Percentiles rank a stretch among this genome's conserved stretches.
Evolutionary conservation across 2,888 invertebrate species (phyloP).

Genomic region (Tinea semifulvella): DNA sequence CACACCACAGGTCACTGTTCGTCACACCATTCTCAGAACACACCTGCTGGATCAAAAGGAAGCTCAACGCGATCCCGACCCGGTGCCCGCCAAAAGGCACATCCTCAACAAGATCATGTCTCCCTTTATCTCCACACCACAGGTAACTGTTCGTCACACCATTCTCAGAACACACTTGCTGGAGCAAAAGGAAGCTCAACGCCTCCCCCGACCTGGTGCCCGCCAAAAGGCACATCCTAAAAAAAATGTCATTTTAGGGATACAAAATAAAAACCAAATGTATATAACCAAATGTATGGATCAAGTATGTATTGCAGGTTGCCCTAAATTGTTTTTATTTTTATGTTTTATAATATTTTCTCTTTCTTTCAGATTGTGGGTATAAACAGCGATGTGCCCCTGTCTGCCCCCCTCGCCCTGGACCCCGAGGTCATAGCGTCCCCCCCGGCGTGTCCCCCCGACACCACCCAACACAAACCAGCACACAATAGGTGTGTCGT

Average conservation of each 20-base stretch:
- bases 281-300: too few relatives aligned
- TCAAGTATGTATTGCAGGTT: too few relatives aligned
- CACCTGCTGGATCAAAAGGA: slow-evolving; percentile 56
- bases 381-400: slow-evolving; percentile 53
- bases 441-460: slow-evolving; percentile 4
- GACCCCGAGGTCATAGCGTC: slow-evolving; percentile 39
- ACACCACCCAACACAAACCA: slow-evolving; percentile 2
- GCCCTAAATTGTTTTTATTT: too few relatives aligned
- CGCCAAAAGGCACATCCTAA: slow-evolving; percentile 35
- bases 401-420: slow-evolving; percentile 38
- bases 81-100: slow-evolving; percentile 32
- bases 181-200: slow-evolving; percentile 48
- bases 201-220: slow-evolving; percentile 30
- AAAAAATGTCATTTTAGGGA: too few relatives aligned
- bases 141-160: too few relatives aligned
- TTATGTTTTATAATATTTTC: too few relatives aligned
- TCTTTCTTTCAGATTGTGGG: slow-evolving; percentile 42
- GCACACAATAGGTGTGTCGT: neutral
- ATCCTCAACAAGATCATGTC: slow-evolving; percentile 39
- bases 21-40: too few relatives aligned
- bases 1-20: slow-evolving; percentile 23
- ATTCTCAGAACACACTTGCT: too few relatives aligned
- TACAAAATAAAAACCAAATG: too few relatives aligned
- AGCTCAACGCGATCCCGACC: slow-evolving; percentile 29
- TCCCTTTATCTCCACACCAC: slow-evolving; percentile 26